A percentile compares a stretch with the other conserved stretches of the same genome.
phyloP scores from a whole-genome alignment of 1,140 invertebrate genomes.

The Trachymyrmex septentrionalis region DNA sequence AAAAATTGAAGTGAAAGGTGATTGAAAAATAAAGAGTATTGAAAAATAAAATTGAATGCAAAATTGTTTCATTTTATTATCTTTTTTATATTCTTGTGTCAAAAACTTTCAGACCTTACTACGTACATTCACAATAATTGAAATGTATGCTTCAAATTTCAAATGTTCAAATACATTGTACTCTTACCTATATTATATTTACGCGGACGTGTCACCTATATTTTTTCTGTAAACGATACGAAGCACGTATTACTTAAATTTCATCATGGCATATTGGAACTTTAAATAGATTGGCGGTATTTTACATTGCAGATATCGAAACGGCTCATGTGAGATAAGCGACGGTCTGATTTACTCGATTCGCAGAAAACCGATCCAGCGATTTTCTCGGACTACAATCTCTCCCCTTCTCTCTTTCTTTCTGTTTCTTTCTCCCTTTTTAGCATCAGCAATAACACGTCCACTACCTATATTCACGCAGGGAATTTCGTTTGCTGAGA shows the following conservation, averaged over 20 bases:
- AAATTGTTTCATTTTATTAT: neutral
- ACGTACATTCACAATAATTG: neutral
- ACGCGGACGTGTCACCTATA: neutral
- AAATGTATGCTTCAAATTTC: neutral
- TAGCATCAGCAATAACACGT: conserved; percentile 40
- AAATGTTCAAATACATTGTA: neutral
- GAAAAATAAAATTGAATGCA: neutral
- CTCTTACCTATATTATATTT: neutral
- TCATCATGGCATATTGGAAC: neutral
- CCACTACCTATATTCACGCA: conserved; percentile 44
- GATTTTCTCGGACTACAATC: conserved; percentile 48
- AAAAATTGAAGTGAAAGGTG: neutral
- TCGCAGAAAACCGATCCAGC: conserved; percentile 36
- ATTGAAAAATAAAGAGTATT: neutral
- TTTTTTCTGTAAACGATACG: neutral
- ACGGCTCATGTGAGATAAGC: conserved; percentile 11
- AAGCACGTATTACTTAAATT: conserved; percentile 25
- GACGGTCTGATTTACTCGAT: conserved; percentile 38
- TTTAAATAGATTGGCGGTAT: conserved; percentile 16
- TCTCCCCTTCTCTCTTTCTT: neutral
- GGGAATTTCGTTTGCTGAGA: conserved; percentile 50
- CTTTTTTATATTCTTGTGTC: neutral
- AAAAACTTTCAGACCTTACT: neutral
- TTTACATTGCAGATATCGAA: conserved; percentile 38
- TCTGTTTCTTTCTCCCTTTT: neutral